Evolutionary conservation across 2,888 invertebrate genomes (phyloP).

Genomic region (Dryococelus australis): DNA sequence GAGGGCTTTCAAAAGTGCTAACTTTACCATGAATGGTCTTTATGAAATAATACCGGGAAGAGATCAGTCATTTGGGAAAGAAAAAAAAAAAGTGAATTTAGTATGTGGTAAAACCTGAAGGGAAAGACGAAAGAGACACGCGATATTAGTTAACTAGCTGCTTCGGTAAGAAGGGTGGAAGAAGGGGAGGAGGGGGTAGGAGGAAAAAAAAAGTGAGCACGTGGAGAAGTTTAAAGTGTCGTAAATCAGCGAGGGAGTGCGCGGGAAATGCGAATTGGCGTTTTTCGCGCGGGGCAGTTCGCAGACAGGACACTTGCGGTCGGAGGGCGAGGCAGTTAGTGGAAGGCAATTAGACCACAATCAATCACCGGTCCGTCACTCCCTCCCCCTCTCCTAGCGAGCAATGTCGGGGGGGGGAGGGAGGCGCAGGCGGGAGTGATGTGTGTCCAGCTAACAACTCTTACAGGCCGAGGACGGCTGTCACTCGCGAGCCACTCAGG

Average conservation of each 20-base stretch:
- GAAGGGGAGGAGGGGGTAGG: too few species aligned
- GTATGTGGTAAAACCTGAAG: too few species aligned
- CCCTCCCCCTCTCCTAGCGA: background rate
- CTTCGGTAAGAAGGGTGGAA: background rate
- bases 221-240: background rate
- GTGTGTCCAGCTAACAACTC: conserved; percentile 6
- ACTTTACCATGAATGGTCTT: too few species aligned
- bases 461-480: background rate
- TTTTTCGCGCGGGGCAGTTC: background rate
- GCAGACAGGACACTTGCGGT: background rate
- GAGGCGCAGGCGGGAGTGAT: background rate
- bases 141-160: background rate
- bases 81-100: too few species aligned
- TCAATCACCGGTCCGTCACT: conserved; percentile 16
- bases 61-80: too few species aligned
- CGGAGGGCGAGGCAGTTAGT: background rate
- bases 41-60: too few species aligned
- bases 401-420: background rate
- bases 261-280: background rate
- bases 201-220: background rate
- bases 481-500: background rate
- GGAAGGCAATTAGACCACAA: conserved; percentile 11
- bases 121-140: background rate
- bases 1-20: too few species aligned
- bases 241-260: conserved; percentile 3